A percentile compares a stretch with the other conserved stretches of the same genome.
Conservation (phyloP, 2,888 invertebrate species). For the Apeira syringaria region DNA sequence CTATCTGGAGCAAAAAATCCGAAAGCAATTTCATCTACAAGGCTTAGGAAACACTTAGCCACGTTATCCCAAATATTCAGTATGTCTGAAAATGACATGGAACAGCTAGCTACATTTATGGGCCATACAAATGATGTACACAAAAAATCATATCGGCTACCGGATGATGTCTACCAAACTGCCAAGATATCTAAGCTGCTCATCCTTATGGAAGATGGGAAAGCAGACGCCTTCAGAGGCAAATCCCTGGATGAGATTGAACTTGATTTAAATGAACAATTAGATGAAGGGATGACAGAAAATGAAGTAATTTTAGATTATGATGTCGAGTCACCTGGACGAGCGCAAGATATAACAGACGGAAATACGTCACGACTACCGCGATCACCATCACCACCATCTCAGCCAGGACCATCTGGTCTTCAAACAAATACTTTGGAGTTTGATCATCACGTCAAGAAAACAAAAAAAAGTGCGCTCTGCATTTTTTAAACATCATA, state of each 20-base stretch:
- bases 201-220: too few relatives aligned
- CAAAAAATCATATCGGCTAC: conserved; percentile 35
- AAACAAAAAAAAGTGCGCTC: conserved; percentile 30
- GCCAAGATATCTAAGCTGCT: too few relatives aligned
- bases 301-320: conserved; percentile 21
- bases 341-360: background rate
- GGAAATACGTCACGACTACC: background rate
- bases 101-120: conserved; percentile 37
- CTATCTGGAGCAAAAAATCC: conserved; percentile 37
- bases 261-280: conserved; percentile 34
- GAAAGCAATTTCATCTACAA: conserved; percentile 16
- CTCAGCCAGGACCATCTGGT: conserved; percentile 5
- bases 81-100: conserved; percentile 40
- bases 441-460: background rate
- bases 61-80: conserved; percentile 40
- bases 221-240: background rate
- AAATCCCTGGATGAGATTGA: conserved; percentile 19
- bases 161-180: too few relatives aligned
- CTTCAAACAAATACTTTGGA: background rate
- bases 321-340: background rate
- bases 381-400: background rate
- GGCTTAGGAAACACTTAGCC: conserved; percentile 41
- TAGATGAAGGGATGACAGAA: conserved; percentile 26
- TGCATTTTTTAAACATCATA: conserved; percentile 29
- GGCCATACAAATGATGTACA: conserved; percentile 32